Evolutionary conservation across 2,797 vertebrate genomes (phyloP).

Genomic region (Babyrousa celebensis): DNA sequence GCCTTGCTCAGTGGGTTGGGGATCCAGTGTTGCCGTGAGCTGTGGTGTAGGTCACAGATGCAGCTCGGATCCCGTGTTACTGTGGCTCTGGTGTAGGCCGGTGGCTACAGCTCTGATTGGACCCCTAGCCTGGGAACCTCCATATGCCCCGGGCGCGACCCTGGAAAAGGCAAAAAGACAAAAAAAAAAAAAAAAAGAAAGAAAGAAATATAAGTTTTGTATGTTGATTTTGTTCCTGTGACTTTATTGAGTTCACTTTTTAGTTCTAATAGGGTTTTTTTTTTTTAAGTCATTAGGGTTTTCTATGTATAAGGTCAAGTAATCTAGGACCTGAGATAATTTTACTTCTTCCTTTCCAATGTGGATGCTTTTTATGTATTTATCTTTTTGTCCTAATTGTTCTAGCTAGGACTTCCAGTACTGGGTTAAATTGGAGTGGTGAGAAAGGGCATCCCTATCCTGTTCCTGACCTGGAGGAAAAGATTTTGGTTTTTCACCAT

Average conservation of each 20-base stretch:
- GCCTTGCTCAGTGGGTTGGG: no score
- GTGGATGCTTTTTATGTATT: no score
- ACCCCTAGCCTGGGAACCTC: no score
- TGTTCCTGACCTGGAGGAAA: slow-evolving; percentile 5
- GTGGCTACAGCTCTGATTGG: no score
- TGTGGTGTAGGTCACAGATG: no score
- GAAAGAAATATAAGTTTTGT: no score
- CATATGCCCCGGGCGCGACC: no score
- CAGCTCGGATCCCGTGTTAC: no score
- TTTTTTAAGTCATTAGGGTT: neutral
- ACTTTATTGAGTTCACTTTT: neutral
- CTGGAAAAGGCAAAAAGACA: no score
- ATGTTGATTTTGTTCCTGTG: neutral
- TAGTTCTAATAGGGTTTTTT: neutral
- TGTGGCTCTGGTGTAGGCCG: no score
- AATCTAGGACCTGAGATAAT: neutral
- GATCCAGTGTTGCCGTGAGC: no score
- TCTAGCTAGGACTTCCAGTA: neutral
- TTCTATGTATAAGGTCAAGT: neutral
- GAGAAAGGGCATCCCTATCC: neutral
- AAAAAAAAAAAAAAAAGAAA: no score
- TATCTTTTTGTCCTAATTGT: neutral
- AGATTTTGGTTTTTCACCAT: neutral
- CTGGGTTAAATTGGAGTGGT: neutral
- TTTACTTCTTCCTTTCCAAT: neutral